Base-by-base conservation (phyloP, 2,113 vertebrate genomes). In the Garra rufa region DNA sequence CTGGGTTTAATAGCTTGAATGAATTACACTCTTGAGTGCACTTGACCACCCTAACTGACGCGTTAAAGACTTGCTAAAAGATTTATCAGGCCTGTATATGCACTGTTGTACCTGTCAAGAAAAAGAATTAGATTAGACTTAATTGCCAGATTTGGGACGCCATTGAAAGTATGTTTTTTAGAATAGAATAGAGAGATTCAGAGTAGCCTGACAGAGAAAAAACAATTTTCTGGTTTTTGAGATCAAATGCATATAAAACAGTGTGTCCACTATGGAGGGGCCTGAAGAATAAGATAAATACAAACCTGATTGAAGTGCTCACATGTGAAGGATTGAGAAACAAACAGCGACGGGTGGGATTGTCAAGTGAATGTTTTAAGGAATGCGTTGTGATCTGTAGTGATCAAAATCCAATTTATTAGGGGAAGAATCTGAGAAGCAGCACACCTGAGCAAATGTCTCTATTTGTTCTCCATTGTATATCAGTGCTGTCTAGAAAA, bases 71-170 rank as follows among this genome's bases (percentile, higher is more conserved):
- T 15, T 21, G 1, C 21, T 3, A 48, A 71, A 28, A 84, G 26
- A 81, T 80, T 30, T 70, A 81, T 65, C n/a, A 43, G 44, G 1
- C 4, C 14, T 74, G n/a, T 11, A 26, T 14, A 41, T 73, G 76
- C 38, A 28, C 83, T 9, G 9, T 50, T 46, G 61, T 69, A 69
- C 46, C 46, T 57, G 44, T 34, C 83, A 78, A 69, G 67, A n/a
- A 19, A 34, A 44, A 34, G 0, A 26, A 28, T 15, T 21, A 17
- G 46, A 76, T 46, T 78, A 41, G 61, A 41, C 38, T 9, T 78
- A 52, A 71, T 13, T 21, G n/a, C 9, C 38, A 61, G 57, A 11
- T 28, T 50, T 2, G 0, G 8, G 4, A 30, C 46, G 19, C 75
- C 30, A 70, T 50, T 52, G 73, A 63, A 30, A 34, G 61, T 10